Base-by-base conservation (phyloP, 1,140 invertebrate genomes). In the Dendroctonus valens region DNA sequence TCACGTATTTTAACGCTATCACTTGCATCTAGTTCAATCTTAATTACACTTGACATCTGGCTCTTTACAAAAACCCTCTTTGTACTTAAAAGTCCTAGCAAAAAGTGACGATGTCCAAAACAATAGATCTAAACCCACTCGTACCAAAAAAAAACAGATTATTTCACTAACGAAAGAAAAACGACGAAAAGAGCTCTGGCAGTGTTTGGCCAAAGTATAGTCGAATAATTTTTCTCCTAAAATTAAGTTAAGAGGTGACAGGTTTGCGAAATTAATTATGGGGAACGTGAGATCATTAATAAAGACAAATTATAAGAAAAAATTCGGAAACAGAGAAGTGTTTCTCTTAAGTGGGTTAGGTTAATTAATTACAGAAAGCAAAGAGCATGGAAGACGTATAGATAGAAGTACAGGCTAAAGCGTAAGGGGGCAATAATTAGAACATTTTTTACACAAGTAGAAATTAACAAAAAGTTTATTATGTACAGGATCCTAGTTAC, bases 301-400 rank as follows among this genome's bases (percentile, higher is more conserved):
- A 61, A 61, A 61, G 59, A 61, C 59, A 61, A 61, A 61, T 61
- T 61, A 61, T 15, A 59, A 50, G 39, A 50, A 61, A 61, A 61
- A 61, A 61, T 51, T 58, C 14, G 12, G 49, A 52, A 61, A 50
- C 40, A 52, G 11, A 12, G 59, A 41, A 40, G 59, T 61, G 59
- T 61, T 61, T 48, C 46, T 39, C 44, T 49, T 59, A 59, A 59
- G 42, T 59, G 57, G 55, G 55, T 26, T 14, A 26, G 7, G 41
- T 58, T 42, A 44, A 58, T 58, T 58, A 58, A 58, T 58, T 58
- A 44, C 26, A 40, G 6, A 14, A 44, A 42, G 41, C 39, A 44
- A 58, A 58, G 46, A 58, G 26, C 26, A 26, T 26, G 26, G 26
- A 26, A 26, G 26, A 26, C 26, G 26, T 26, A 26, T 26, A 26